Conservation (phyloP, 2,888 invertebrate species). For the Oligia latruncula region DNA sequence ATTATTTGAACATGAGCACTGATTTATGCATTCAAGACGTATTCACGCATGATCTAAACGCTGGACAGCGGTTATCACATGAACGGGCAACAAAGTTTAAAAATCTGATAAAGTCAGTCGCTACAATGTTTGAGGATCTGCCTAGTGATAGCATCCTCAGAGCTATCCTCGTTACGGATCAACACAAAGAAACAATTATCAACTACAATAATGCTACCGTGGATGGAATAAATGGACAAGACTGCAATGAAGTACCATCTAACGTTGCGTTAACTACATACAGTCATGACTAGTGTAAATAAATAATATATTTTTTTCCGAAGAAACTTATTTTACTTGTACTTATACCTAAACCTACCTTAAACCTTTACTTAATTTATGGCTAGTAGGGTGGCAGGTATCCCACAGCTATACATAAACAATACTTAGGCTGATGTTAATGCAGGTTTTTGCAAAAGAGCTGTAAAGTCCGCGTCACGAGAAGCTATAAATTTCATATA, state of each 20-base stretch:
- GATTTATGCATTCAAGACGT: constrained; percentile 34
- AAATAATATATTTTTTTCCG: neutral
- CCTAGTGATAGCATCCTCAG: constrained; percentile 28
- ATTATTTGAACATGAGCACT: neutral
- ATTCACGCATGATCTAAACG: constrained; percentile 17
- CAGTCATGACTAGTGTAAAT: neutral
- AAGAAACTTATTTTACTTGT: neutral
- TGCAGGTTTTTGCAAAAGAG: too few relatives aligned
- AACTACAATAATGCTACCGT: neutral
- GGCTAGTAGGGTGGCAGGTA: too few relatives aligned
- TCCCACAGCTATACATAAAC: too few relatives aligned
- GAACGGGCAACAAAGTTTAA: constrained; percentile 7
- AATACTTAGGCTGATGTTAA: too few relatives aligned
- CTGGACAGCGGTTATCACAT: neutral
- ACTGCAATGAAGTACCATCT: neutral
- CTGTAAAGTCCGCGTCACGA: too few relatives aligned
- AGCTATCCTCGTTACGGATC: constrained; percentile 10
- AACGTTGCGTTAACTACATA: neutral
- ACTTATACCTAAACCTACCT: neutral
- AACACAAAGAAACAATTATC: neutral
- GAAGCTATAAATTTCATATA: too few relatives aligned
- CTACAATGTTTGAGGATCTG: constrained; percentile 20
- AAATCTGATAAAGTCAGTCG: constrained; percentile 17
- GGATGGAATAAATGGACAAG: neutral
- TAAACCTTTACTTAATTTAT: too few relatives aligned